A percentile compares a stretch with the other conserved stretches of the same genome.
Conservation (phyloP, 2,797 vertebrate genomes). For the Chelonia mydas region DNA sequence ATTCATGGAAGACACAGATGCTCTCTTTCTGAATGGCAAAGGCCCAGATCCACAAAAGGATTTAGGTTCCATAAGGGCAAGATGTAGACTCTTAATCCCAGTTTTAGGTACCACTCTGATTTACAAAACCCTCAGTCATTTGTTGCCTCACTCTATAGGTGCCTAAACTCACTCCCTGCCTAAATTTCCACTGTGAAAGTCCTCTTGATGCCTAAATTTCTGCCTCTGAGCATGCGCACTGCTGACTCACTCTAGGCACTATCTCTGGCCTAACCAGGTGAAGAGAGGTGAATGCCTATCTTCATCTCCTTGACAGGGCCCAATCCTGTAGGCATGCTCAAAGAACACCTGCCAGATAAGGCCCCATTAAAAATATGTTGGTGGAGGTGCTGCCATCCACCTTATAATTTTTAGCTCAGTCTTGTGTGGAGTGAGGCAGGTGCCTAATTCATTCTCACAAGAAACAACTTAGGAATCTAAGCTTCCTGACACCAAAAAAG, state of each 20-base stretch:
- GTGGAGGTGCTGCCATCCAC: not conserved
- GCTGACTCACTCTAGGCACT: not conserved
- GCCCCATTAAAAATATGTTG: not conserved
- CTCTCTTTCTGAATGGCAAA: not conserved
- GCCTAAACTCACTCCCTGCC: not conserved
- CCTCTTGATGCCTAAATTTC: not conserved
- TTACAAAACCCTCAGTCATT: not conserved
- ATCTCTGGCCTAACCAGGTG: not conserved
- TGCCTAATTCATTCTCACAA: not conserved
- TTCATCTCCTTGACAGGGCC: not conserved
- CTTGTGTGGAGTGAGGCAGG: not conserved
- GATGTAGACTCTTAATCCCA: not conserved
- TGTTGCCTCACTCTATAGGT: not conserved
- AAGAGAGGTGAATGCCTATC: no score
- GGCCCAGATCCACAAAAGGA: not conserved
- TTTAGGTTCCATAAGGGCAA: not conserved
- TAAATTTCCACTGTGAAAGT: not conserved
- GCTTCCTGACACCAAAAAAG: not conserved
- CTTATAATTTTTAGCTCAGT: not conserved
- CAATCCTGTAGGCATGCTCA: not conserved
- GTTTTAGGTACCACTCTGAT: not conserved
- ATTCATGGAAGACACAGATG: not conserved
- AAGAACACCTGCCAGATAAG: not conserved
- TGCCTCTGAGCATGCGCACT: not conserved
- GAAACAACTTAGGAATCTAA: not conserved